Conservation (phyloP, 2,888 invertebrate genomes). For the Tetragonisca angustula region DNA sequence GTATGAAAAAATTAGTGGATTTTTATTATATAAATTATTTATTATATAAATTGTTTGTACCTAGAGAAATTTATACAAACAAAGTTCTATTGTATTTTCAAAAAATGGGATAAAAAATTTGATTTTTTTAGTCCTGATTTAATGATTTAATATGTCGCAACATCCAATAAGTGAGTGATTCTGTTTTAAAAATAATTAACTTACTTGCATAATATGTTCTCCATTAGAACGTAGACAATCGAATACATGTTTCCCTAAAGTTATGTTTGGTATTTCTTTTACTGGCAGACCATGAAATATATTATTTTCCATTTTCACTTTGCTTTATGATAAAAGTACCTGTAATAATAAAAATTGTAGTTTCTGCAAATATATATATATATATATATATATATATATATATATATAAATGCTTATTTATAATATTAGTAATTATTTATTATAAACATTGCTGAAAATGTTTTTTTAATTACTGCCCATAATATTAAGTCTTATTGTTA, state of each 20-base stretch:
- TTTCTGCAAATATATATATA: not conserved
- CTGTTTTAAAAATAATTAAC: not conserved
- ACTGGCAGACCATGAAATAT: conserved; percentile 22
- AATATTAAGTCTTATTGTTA: too few relatives aligned
- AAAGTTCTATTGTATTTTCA: too few relatives aligned
- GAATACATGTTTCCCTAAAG: conserved; percentile 38
- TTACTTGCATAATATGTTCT: conserved; percentile 22
- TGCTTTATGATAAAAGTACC: not conserved
- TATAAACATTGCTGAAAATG: too few relatives aligned
- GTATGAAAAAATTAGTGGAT: too few relatives aligned
- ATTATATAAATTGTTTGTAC: too few relatives aligned
- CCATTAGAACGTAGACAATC: not conserved
- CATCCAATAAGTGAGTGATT: not conserved
- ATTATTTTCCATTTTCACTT: conserved; percentile 30
- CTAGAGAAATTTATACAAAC: too few relatives aligned
- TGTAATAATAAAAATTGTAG: not conserved
- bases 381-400: not conserved
- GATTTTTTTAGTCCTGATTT: too few relatives aligned
- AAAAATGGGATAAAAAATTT: too few relatives aligned
- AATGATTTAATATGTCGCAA: not conserved
- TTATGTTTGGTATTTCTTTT: conserved; percentile 18
- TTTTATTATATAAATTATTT: too few relatives aligned
- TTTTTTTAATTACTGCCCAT: too few relatives aligned
- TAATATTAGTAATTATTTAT: too few relatives aligned
- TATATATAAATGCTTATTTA: too few relatives aligned